Evolutionary conservation across 2,113 vertebrate species (phyloP).

Genomic region (Spea bombifrons): DNA sequence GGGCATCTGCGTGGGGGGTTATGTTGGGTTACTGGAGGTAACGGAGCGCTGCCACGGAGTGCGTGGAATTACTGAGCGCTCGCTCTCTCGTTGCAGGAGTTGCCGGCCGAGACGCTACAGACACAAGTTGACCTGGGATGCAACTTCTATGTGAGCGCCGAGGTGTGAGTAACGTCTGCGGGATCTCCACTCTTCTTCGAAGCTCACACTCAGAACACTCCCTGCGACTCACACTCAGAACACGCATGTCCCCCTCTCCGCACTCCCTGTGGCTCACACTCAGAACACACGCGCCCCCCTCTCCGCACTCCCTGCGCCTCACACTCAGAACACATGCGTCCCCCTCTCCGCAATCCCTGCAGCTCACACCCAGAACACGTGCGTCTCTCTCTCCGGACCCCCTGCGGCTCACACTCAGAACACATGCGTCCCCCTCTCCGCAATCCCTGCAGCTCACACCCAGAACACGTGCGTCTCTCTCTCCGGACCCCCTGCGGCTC

Average conservation of each 20-base stretch:
- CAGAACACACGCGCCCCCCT: not conserved
- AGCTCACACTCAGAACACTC: no score
- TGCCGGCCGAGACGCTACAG: constrained; percentile 66
- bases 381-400: not conserved
- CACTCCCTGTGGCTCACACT: not conserved
- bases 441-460: not conserved
- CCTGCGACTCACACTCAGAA: not conserved
- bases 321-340: no score
- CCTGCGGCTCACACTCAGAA: no score
- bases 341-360: not conserved
- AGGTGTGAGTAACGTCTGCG: constrained; percentile 72
- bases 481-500: not conserved
- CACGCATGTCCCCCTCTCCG: not conserved
- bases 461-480: not conserved
- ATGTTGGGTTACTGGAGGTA: no score
- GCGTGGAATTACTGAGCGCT: not conserved
- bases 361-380: no score
- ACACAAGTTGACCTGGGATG: constrained; percentile 84
- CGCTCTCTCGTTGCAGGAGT: constrained; percentile 60
- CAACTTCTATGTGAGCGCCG: constrained; percentile 82
- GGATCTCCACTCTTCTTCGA: not conserved
- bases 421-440: not conserved
- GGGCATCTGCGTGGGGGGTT: no score
- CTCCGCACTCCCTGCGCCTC: not conserved
- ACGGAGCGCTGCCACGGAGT: no score